These are phyloP conservation scores for Lampris megalopsis DNA, from an alignment of 2,113 vertebrate genomes.

Conservation along the genomic window DNA sequence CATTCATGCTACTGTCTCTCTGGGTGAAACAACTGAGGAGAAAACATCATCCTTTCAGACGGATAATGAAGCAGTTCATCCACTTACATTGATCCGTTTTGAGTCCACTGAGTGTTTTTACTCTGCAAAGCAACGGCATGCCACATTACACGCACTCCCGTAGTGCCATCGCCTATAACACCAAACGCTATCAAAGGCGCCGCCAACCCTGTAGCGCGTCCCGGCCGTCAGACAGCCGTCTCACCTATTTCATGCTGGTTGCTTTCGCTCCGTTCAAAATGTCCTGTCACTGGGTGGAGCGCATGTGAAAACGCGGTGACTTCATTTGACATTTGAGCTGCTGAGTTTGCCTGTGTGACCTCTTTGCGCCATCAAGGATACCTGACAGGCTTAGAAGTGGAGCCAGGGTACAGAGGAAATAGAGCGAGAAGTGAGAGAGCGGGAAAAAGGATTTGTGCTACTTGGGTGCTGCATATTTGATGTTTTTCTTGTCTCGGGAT, in stretches of 20 bases:
- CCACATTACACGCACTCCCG: background rate
- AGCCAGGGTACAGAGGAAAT: slow-evolving; percentile 18
- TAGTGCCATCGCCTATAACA: background rate
- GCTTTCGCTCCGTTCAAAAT: background rate
- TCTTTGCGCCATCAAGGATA: background rate
- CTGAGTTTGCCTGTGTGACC: slow-evolving; percentile 25
- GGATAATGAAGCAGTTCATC: slow-evolving; percentile 19
- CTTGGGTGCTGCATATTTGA: slow-evolving; percentile 62
- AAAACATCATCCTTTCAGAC: slow-evolving; percentile 2
- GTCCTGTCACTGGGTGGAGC: background rate
- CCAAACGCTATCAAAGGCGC: background rate
- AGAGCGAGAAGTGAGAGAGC: slow-evolving; percentile 18
- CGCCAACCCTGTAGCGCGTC: background rate
- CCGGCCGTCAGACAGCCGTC: background rate
- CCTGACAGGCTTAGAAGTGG: background rate
- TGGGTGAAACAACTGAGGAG: background rate
- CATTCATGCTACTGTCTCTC: slow-evolving; percentile 1
- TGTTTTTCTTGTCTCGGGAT: slow-evolving; percentile 51
- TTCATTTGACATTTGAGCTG: slow-evolving; percentile 18
- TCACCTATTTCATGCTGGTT: background rate
- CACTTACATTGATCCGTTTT: background rate
- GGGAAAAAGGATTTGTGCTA: slow-evolving; percentile 31
- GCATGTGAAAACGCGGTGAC: background rate
- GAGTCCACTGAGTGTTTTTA: background rate
- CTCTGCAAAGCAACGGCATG: background rate